Percentiles rank a stretch among this genome's conserved stretches.
Evolutionary conservation across 2,113 vertebrate species (phyloP).

Genomic region (Probosciger aterrimus): DNA sequence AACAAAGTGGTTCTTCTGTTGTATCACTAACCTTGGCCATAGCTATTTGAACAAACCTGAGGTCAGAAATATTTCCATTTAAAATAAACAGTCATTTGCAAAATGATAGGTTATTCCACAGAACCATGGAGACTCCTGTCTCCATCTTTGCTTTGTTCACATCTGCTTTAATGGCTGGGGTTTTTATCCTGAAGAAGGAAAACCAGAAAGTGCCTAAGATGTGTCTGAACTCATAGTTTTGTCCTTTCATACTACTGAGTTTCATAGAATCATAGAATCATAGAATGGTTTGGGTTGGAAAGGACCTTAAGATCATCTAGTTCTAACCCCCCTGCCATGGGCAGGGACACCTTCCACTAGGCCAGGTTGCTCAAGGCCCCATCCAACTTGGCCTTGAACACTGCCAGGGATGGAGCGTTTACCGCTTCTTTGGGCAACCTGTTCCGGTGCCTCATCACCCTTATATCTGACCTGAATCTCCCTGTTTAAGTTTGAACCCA

Average conservation of each 20-base stretch:
- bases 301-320: neutral
- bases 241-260: neutral
- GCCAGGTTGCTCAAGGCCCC: neutral
- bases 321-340: neutral
- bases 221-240: neutral
- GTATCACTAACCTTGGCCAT: neutral
- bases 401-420: neutral
- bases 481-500: neutral
- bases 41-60: neutral
- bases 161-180: neutral
- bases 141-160: neutral
- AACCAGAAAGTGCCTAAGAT: neutral
- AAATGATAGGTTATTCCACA: neutral
- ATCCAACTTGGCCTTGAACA: neutral
- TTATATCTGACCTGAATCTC: neutral
- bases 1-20: neutral
- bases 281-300: neutral
- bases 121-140: neutral
- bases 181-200: neutral
- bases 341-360: neutral
- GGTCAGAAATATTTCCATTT: neutral
- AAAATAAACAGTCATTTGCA: neutral
- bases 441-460: neutral
- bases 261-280: neutral
- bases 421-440: neutral